A percentile compares a stretch with the other conserved stretches of the same genome.
Evolutionary conservation across 2,888 invertebrate genomes (phyloP).

Genomic region (Drosophila buzzatii): DNA sequence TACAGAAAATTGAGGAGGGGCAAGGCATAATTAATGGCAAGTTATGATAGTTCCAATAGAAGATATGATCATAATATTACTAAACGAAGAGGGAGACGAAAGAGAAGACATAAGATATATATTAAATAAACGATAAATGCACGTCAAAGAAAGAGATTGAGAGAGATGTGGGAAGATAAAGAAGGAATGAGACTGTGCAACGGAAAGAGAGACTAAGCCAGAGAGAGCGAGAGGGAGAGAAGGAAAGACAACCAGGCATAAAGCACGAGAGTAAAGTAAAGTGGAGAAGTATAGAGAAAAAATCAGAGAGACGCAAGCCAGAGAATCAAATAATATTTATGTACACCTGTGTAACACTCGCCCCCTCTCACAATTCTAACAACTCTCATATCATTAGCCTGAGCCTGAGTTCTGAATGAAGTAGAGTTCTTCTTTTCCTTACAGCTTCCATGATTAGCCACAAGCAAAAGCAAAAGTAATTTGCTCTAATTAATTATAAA

Average conservation of each 20-base stretch:
- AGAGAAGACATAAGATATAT: no score
- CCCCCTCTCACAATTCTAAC: background rate
- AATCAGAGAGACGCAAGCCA: background rate
- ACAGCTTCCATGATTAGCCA: background rate
- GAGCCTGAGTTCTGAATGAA: no score
- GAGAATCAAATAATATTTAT: background rate
- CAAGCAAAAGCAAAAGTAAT: background rate
- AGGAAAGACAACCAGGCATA: background rate
- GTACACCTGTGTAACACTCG: background rate
- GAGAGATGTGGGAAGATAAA: background rate
- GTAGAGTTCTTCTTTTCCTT: background rate
- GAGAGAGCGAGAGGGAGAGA: background rate
- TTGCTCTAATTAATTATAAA: slow-evolving; percentile 4
- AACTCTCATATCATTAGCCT: background rate
- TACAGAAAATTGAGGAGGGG: background rate
- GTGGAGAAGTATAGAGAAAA: background rate
- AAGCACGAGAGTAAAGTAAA: no score
- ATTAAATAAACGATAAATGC: no score
- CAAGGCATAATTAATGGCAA: background rate
- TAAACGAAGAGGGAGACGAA: no score
- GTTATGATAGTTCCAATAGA: background rate
- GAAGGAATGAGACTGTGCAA: background rate
- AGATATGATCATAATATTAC: background rate
- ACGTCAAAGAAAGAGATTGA: background rate
- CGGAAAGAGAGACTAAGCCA: background rate